Evolutionary conservation across 2,797 vertebrate species (phyloP).

Genomic region (Tapirus indicus): DNA sequence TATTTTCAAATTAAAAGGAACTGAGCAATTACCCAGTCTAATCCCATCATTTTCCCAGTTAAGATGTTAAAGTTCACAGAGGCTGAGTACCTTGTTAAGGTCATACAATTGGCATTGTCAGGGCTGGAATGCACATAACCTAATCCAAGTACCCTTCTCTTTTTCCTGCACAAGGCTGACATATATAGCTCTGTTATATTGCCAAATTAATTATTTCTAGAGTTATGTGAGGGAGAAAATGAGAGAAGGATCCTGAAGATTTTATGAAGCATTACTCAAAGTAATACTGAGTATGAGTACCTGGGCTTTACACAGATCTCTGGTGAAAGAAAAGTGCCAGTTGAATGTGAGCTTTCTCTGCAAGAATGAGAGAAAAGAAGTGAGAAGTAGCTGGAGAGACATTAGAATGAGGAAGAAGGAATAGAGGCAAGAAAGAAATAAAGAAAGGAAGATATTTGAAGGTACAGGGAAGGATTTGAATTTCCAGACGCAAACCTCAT

Average conservation of each 20-base stretch:
- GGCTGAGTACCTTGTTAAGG: not conserved
- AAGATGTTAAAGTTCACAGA: not conserved
- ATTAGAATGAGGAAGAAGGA: not conserved
- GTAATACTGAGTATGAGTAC: not conserved
- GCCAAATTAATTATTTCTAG: not conserved
- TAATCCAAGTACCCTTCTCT: not conserved
- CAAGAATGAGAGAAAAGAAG: not conserved
- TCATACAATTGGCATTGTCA: not conserved
- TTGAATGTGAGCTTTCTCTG: not conserved
- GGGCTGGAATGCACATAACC: not conserved
- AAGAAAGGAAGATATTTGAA: not conserved
- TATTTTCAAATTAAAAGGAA: not conserved
- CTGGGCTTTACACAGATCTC: not conserved
- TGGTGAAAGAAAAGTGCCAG: not conserved
- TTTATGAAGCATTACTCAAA: not conserved
- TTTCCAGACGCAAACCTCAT: not conserved
- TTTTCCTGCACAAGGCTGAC: not conserved
- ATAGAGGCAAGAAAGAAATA: not conserved
- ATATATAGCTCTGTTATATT: not conserved
- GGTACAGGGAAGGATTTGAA: not conserved
- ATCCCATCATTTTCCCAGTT: not conserved
- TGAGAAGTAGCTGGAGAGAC: not conserved
- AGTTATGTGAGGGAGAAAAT: not conserved
- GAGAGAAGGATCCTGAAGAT: not conserved
- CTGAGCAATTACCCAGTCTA: not conserved